A percentile compares a stretch with the other conserved stretches of the same genome.
Conservation (phyloP, 1,140 invertebrate species). For the Pteromalus puparum region DNA sequence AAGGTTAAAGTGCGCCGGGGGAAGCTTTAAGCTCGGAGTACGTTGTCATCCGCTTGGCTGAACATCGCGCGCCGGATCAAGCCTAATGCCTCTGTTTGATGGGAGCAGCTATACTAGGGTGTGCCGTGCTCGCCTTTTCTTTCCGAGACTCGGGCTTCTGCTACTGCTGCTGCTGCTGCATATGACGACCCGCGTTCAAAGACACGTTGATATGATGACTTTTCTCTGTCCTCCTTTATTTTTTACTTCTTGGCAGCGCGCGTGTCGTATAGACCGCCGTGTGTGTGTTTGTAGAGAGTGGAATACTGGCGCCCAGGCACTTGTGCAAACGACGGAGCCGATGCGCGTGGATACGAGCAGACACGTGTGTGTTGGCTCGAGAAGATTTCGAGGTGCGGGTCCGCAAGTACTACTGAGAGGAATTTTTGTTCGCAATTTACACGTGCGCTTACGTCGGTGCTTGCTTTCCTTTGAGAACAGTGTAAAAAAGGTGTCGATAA, state of each 20-base stretch:
- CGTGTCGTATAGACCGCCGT: too few species aligned
- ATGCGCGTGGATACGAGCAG: neutral
- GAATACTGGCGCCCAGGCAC: neutral
- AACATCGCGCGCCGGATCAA: constrained; percentile 74
- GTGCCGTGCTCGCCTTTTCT: neutral
- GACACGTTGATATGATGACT: constrained; percentile 20
- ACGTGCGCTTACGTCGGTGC: neutral
- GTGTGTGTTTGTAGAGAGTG: neutral
- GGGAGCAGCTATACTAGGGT: constrained; percentile 56
- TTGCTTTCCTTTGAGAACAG: neutral
- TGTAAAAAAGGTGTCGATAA: too few species aligned
- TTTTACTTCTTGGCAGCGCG: neutral
- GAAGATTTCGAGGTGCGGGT: neutral
- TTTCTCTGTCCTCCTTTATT: neutral
- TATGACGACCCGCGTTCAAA: constrained; percentile 44
- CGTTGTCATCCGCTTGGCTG: constrained; percentile 75
- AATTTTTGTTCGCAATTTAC: neutral
- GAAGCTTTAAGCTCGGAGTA: constrained; percentile 68
- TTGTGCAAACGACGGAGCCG: neutral
- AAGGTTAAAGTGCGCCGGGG: constrained; percentile 52
- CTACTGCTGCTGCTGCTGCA: neutral
- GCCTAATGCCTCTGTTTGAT: constrained; percentile 75
- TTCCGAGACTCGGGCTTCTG: neutral
- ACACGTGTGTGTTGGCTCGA: neutral
- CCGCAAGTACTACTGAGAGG: neutral